Conservation (phyloP, 1,140 invertebrate genomes). For the Drosophila pseudoananassae region DNA sequence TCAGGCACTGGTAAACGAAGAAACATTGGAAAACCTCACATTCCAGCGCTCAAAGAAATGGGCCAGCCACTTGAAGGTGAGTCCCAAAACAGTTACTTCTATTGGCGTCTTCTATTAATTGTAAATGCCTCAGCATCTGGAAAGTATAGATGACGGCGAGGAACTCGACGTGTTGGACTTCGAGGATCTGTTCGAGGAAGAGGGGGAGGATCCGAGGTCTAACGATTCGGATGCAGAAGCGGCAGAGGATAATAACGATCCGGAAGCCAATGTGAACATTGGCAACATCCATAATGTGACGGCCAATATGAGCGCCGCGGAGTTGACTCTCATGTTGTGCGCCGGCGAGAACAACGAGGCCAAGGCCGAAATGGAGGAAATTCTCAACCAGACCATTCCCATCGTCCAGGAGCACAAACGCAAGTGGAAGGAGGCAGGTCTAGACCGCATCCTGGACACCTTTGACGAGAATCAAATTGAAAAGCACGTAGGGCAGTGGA, state of each 20-base stretch:
- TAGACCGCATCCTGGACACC: slow-evolving; percentile 68
- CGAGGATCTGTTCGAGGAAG: slow-evolving; percentile 28
- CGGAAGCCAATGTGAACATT: slow-evolving; percentile 16
- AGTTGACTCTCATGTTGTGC: slow-evolving; percentile 51
- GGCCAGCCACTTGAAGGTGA: slow-evolving; percentile 50
- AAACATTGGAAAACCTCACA: slow-evolving; percentile 43
- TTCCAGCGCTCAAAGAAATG: slow-evolving; percentile 61
- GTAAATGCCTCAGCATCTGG: slow-evolving; percentile 14
- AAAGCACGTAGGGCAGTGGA: slow-evolving; percentile 65
- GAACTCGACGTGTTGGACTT: slow-evolving; percentile 24
- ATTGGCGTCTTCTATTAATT: not conserved
- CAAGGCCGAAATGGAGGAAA: slow-evolving; percentile 47
- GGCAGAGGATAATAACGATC: slow-evolving; percentile 25
- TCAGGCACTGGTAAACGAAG: slow-evolving; percentile 36
- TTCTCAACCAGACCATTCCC: slow-evolving; percentile 69
- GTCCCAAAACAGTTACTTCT: not conserved
- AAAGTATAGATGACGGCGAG: slow-evolving; percentile 11
- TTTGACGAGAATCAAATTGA: slow-evolving; percentile 74
- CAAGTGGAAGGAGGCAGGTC: slow-evolving; percentile 65
- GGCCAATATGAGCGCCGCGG: slow-evolving; percentile 34
- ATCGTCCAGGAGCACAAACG: slow-evolving; percentile 68
- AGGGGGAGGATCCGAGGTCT: slow-evolving; percentile 14
- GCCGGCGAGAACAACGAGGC: slow-evolving; percentile 32
- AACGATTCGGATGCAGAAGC: slow-evolving; percentile 27
- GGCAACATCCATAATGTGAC: slow-evolving; percentile 32